These are phyloP conservation scores for Haemorhous mexicanus DNA, from an alignment of 2,113 vertebrate species.

Conservation along the genomic window DNA sequence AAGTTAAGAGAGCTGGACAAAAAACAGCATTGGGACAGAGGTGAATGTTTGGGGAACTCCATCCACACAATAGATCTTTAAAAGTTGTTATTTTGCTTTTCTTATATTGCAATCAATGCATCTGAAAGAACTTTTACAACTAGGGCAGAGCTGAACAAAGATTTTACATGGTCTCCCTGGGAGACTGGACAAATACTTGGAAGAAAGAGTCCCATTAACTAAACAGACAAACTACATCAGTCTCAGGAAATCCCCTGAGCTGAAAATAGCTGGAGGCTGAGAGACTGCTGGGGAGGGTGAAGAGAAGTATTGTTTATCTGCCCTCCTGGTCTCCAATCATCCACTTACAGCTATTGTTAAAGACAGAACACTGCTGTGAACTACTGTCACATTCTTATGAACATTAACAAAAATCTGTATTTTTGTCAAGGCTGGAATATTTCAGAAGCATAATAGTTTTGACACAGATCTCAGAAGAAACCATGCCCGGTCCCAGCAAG, in stretches of 20 bases:
- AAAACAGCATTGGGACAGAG: neutral
- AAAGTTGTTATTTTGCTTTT: neutral
- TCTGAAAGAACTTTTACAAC: neutral
- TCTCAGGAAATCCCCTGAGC: conserved; percentile 56
- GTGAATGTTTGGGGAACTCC: neutral
- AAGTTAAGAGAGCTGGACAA: neutral
- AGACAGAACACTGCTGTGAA: conserved; percentile 46
- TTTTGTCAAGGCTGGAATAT: conserved; percentile 54
- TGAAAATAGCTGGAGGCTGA: conserved; percentile 49
- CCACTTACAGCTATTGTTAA: conserved; percentile 46
- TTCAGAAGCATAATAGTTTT: neutral
- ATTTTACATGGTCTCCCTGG: neutral
- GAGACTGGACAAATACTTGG: conserved; percentile 35
- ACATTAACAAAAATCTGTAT: neutral
- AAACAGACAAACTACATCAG: conserved; percentile 34
- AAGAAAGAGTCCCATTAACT: conserved; percentile 29
- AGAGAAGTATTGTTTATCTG: conserved; percentile 42
- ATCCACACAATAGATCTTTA: neutral
- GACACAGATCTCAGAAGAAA: conserved; percentile 1
- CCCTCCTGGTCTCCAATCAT: neutral
- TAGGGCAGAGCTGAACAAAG: neutral
- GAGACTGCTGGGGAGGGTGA: neutral
- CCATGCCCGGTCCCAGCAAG: neutral
- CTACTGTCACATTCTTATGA: conserved; percentile 15
- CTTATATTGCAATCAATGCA: neutral